A percentile compares a stretch with the other conserved stretches of the same genome.
Evolutionary conservation across 2,888 invertebrate species (phyloP).

Genomic region (Epinotia nisella): DNA sequence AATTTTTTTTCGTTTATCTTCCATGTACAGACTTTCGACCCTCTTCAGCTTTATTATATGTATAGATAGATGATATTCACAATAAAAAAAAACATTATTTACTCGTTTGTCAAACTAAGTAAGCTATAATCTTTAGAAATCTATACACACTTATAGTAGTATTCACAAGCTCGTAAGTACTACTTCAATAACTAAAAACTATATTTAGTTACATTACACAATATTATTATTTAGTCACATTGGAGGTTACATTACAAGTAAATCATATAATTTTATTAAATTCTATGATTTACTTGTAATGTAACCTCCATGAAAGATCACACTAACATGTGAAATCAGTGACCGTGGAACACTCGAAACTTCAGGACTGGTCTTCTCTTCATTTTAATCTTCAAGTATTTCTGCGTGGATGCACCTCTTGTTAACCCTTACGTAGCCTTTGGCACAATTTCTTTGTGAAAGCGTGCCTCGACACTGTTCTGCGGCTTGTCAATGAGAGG

Average conservation of each 20-base stretch:
- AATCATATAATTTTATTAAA: no score
- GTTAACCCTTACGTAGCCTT: conserved; percentile 12
- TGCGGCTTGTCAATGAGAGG: not conserved
- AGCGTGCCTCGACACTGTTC: not conserved
- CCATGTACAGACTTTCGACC: no score
- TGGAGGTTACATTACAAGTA: no score
- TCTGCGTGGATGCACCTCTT: not conserved
- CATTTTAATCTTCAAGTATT: not conserved
- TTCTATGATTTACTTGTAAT: no score
- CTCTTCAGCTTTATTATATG: no score
- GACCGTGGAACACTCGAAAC: conserved; percentile 8
- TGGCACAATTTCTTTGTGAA: conserved; percentile 15
- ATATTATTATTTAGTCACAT: no score
- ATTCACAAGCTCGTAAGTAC: not conserved
- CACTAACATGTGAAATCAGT: not conserved
- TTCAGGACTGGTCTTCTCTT: not conserved
- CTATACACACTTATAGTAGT: not conserved
- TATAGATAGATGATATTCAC: no score
- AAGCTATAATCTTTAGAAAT: not conserved
- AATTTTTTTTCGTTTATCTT: no score
- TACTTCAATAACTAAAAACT: not conserved
- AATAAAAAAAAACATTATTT: not conserved
- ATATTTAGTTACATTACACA: no score
- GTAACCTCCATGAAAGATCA: not conserved
- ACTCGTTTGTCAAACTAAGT: not conserved